Evolutionary conservation across 2,888 invertebrate species (phyloP), one percentile per base, ranked within the genome.

Genomic region (Drosophila limbata): DNA sequence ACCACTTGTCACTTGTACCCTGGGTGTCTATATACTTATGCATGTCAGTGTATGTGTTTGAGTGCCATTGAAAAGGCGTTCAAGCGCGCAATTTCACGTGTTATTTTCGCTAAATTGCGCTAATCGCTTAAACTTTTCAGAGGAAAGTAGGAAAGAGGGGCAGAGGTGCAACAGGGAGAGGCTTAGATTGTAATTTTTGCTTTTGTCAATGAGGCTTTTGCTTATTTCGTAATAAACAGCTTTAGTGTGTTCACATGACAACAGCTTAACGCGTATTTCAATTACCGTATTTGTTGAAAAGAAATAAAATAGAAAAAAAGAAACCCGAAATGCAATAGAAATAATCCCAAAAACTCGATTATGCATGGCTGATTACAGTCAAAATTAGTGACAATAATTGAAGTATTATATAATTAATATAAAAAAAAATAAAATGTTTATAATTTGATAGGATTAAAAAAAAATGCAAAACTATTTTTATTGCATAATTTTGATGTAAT

Each of bases 51-150:
- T 37, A 3, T 48, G 25, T 50, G 65, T 50, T 78, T n/a, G 69
- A 86, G 85, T 79, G 82, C 78, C 86, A 90, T 91, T 90, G 82
- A 75, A 64, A 80, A 84, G 63, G 90, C 88, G 87, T 84, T 86
- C 76, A 83, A 84, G 87, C 90, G 89, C 61, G 79, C 79, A 81
- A 85, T 86, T 86, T 90, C 65, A 75, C 80, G 74, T 87, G 85
- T 86, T 86, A 81, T 87, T 75, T 88, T 81, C 81, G 88, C 84
- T 89, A 85, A 90, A 90, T 84, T 88, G 89, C 81, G 73, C 79
- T 89, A 84, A 89, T 79, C 81, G 76, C 75, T 85, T 85, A 73
- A 84, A 84, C 77, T 88, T 87, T 87, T 87, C 67, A 79, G 19
- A 0, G 28, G 5, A 15, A 33, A 40, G 48, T 13, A 35, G 28